A percentile compares a stretch with the other conserved stretches of the same genome.
These are phyloP conservation scores for Lutraria lutraria DNA, from an alignment of 2,888 invertebrate species.

Conservation along the genomic window DNA sequence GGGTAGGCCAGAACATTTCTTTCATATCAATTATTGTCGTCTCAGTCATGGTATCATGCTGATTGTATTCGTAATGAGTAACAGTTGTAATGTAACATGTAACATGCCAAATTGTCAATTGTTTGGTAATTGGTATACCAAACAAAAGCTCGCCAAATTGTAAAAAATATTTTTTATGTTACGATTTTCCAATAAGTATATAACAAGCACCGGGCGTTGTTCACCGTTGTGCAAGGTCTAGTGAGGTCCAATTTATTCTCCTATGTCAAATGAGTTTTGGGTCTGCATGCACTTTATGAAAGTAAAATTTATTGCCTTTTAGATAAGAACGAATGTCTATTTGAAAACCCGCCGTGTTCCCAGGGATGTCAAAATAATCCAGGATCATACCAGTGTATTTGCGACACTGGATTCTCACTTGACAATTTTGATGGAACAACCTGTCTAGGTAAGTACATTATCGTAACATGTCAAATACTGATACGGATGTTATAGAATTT, in stretches of 20 bases:
- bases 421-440: background rate
- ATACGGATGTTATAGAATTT: no score
- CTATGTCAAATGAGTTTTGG: background rate
- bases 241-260: background rate
- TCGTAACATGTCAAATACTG: background rate
- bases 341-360: background rate
- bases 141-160: background rate
- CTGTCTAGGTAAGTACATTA: background rate
- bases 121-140: background rate
- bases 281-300: background rate
- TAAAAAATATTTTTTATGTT: no score
- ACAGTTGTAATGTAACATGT: background rate
- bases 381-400: background rate
- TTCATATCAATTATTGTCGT: background rate
- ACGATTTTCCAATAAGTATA: no score
- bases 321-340: background rate
- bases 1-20: conserved; percentile 19
- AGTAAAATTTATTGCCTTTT: background rate
- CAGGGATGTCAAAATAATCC: background rate
- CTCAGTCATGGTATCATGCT: background rate
- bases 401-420: background rate
- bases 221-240: background rate
- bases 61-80: background rate
- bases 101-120: background rate
- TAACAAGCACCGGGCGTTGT: background rate